phyloP scores from a whole-genome alignment of 2,113 vertebrate species.

The Paramisgurnus dabryanus region DNA sequence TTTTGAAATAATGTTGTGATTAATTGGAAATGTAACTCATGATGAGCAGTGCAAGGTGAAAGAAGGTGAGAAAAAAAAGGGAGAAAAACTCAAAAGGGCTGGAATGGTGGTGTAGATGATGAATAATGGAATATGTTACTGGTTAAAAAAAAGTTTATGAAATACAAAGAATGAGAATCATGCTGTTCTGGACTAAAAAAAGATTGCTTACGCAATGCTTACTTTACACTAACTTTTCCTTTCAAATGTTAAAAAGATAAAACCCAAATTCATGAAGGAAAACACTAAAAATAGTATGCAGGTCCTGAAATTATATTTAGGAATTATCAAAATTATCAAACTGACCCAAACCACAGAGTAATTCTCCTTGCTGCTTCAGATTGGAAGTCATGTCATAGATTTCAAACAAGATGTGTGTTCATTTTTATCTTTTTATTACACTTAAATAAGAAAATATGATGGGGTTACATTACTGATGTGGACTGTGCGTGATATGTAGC shows the following conservation, averaged over 20 bases:
- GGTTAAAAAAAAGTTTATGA: background rate
- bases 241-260: conserved; percentile 59
- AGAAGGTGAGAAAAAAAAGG: conserved; percentile 14
- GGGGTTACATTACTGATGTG: background rate
- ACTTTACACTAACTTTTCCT: conserved; percentile 63
- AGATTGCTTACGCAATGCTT: conserved; percentile 46
- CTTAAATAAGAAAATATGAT: background rate
- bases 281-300: conserved; percentile 75
- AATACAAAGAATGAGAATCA: conserved; percentile 60
- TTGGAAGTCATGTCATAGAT: conserved; percentile 72
- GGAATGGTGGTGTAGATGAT: conserved; percentile 15
- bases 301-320: conserved; percentile 80
- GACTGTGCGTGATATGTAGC: background rate
- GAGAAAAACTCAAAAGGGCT: background rate
- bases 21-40: conserved; percentile 67
- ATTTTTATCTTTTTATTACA: background rate
- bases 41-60: conserved; percentile 54
- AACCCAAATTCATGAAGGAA: conserved; percentile 63
- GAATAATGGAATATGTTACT: conserved; percentile 56
- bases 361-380: conserved; percentile 74
- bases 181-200: conserved; percentile 66
- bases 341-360: conserved; percentile 77
- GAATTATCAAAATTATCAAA: conserved; percentile 80
- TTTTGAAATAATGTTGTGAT: conserved; percentile 50
- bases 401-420: conserved; percentile 66